Base-by-base conservation (phyloP, 2,113 vertebrate species). In the Procavia capensis region DNA sequence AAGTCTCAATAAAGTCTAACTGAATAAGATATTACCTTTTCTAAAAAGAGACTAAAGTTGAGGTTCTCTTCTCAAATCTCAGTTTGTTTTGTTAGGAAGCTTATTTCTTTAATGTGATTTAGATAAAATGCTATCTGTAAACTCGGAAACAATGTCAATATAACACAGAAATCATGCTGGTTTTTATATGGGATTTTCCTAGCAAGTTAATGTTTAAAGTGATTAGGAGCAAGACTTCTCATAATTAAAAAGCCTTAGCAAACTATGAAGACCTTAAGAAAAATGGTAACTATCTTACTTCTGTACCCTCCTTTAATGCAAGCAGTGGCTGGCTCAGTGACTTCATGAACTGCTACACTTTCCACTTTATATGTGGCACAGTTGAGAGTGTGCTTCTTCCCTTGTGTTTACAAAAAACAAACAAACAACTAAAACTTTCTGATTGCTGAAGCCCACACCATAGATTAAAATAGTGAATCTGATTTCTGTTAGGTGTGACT, bases 61-160 rank as follows among this genome's bases (percentile, higher is more conserved):
- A 84, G 7, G 10, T 75, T 66, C 76, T 82, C 54, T 85, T 57
- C 47, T 47, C 57, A 76, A 84, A 88, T 84, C n/a, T 92, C 85
- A 78, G 39, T 31, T 47, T 84, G 31, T 74, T 74, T 74, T 64
- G 64, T 39, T 85, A 80, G n/a, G 31, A 95, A 64, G 88, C 78
- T 43, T 10, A 54, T 59, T 94, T 64, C 63, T 82, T n/a, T 59
- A 29, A 88, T 13, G 63, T 64, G 9, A 91, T 39, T 72, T 72
- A 64, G 29, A 84, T 61, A 43, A 70, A 83, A 91, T 45, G 78
- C n/a, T 87, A 16, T 43, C 85, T 50, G 70, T 83, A 94, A 91
- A 84, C 4, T 76, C 31, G 61, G 29, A 63, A 78, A 91, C 31
- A 3, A 61, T 63, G 13, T 70, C 83, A 41, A 25, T 61, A 20